phyloP scores from a whole-genome alignment of 2,888 invertebrate species.

The Calameuta pallipes region DNA sequence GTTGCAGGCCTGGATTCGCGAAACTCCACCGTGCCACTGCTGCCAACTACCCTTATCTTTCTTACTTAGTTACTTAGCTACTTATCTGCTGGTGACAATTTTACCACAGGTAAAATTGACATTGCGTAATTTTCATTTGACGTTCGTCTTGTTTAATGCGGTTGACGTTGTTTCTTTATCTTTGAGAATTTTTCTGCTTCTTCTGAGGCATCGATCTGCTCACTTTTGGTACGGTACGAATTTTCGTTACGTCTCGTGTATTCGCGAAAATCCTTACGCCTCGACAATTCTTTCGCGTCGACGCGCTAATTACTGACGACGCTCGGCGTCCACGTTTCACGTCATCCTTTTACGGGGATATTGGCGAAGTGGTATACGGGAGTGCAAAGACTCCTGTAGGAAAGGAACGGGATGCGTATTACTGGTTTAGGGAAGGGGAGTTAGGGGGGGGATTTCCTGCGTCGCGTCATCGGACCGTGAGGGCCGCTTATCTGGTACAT shows the following conservation, averaged over 20 bases:
- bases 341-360: neutral
- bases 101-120: neutral
- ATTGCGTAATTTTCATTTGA: neutral
- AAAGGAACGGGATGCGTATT: neutral
- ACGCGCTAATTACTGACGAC: neutral
- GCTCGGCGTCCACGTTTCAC: neutral
- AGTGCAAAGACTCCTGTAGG: neutral
- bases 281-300: no score
- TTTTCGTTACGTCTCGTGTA: neutral
- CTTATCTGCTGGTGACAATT: neutral
- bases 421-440: no score
- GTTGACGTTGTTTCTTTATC: neutral
- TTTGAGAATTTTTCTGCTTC: neutral
- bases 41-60: neutral
- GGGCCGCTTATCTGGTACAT: conserved; percentile 15
- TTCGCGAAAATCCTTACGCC: no score
- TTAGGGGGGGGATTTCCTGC: conserved; percentile 23
- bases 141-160: neutral
- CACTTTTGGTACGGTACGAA: neutral
- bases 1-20: conserved; percentile 38
- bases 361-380: neutral
- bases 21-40: neutral
- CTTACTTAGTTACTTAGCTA: neutral
- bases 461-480: conserved; percentile 32
- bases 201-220: neutral